Evolutionary conservation across 2,888 invertebrate species (phyloP).

Genomic region (Cosmia pyralina): DNA sequence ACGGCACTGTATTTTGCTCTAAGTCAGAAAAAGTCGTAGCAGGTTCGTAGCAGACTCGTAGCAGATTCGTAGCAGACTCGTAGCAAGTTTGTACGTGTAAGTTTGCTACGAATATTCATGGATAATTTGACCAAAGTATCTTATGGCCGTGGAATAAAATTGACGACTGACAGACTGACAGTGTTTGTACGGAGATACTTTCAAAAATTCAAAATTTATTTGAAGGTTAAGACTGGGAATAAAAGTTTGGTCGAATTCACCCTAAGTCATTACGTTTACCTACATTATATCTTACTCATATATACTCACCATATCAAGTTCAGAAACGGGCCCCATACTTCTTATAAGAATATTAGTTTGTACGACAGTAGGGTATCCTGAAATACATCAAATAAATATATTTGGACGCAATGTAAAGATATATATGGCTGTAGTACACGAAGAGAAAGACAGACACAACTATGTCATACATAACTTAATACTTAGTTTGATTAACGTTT

Average conservation of each 20-base stretch:
- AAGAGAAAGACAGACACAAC: conserved; percentile 18
- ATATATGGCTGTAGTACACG: conserved; percentile 24
- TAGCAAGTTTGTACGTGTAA: conserved; percentile 16
- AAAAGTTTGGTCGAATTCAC: too few species aligned
- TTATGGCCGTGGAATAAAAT: too few species aligned
- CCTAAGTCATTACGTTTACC: background rate
- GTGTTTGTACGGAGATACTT: too few species aligned
- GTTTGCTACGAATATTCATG: background rate
- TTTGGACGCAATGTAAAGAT: conserved; percentile 7
- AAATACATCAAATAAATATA: conserved; percentile 62
- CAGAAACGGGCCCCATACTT: conserved; percentile 97
- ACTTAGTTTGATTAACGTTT: conserved; percentile 52
- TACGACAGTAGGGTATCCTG: conserved; percentile 95
- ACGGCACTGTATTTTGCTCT: background rate
- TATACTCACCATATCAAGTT: conserved; percentile 95
- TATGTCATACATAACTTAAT: conserved; percentile 24
- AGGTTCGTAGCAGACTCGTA: conserved; percentile 5
- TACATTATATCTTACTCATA: background rate
- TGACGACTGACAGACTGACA: too few species aligned
- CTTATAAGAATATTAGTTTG: conserved; percentile 96
- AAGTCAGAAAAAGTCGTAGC: conserved; percentile 9
- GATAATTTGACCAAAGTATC: too few species aligned
- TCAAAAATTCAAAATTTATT: too few species aligned
- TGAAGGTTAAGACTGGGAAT: too few species aligned
- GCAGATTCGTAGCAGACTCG: conserved; percentile 1